Conservation (phyloP, 1,140 invertebrate genomes). For the Pectinophora gossypiella region DNA sequence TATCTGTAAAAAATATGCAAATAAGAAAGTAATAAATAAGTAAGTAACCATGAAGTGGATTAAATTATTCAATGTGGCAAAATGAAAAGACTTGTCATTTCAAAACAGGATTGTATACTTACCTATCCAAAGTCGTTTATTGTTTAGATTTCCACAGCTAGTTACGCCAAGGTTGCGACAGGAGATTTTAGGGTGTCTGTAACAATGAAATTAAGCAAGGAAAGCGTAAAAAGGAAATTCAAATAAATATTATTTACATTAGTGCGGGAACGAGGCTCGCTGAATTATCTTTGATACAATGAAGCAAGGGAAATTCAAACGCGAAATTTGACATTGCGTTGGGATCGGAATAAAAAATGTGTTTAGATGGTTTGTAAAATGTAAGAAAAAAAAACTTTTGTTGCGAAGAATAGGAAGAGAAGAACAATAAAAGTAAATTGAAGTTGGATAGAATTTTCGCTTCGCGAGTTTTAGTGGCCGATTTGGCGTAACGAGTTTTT, state of each 20-base stretch:
- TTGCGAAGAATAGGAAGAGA: conserved; percentile 50
- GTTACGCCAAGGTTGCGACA: background rate
- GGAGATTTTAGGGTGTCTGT: conserved; percentile 2
- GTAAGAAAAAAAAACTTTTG: conserved; percentile 43
- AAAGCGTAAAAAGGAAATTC: conserved; percentile 26
- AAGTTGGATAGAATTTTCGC: conserved; percentile 73
- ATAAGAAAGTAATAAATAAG: no score
- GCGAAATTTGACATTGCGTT: conserved; percentile 43
- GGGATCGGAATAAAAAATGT: conserved; percentile 56
- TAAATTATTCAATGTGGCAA: no score
- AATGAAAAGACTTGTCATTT: no score
- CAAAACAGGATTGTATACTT: no score
- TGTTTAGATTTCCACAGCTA: no score
- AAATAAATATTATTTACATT: conserved; percentile 42
- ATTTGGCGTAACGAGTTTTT: conserved; percentile 72
- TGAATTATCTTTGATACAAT: conserved; percentile 41
- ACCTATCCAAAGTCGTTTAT: no score
- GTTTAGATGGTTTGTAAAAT: conserved; percentile 50
- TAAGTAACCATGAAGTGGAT: no score
- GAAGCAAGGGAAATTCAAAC: conserved; percentile 40
- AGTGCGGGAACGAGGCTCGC: conserved; percentile 28
- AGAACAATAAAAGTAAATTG: conserved; percentile 73
- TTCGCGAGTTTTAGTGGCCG: conserved; percentile 70
- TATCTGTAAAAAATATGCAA: no score
- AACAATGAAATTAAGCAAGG: conserved; percentile 13